Evolutionary conservation across 2,888 invertebrate genomes (phyloP), one percentile per base, ranked within the genome.

Genomic region (Strigamia crassipes): DNA sequence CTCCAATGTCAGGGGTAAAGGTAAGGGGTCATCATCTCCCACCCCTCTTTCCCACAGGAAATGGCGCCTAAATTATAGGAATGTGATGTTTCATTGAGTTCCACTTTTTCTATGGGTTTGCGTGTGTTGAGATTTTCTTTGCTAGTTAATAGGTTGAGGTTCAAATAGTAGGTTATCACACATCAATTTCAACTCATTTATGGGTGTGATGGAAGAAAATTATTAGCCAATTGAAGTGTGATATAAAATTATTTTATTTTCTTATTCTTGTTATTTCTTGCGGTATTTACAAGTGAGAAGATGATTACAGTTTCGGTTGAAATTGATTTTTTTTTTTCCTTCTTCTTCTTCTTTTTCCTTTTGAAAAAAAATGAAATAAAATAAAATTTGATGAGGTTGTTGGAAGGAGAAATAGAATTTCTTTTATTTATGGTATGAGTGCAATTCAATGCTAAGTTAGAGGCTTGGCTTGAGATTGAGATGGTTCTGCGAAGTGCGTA

Each of bases 1-100:
- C 73, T 73, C 15, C 73, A 27, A 12, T 73, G 73, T 73, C 73
- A 73, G 73, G 73, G 73, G 73, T 73, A 73, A 73, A 73, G 73
- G 73, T 73, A 73, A 73, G 73, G 31, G 73, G 73, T 73, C 73
- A 73, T 73, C 73, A 31, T 73, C 27, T 73, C 27, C 73, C 73
- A 73, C 73, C 73, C 73, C 73, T 73, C 27, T 8, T 73, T 73
- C 73, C 73, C 73, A 73, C 73, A 73, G 73, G 73, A 73, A 73
- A 73, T 73, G 73, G 73, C 73, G 73, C 73, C 73, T 73, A 73
- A 73, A 73, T 73, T 73, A 73, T 73, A 73, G 73, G 73, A 73
- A 73, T 73, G 73, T 73, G 73, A 73, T 73, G 73, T 73, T 73
- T 73, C 27, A 73, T 31, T 15, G 73, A 73, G 73, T 73, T 31